Evolutionary conservation across 2,888 invertebrate genomes (phyloP).

Genomic region (Drosophila paranaensis): DNA sequence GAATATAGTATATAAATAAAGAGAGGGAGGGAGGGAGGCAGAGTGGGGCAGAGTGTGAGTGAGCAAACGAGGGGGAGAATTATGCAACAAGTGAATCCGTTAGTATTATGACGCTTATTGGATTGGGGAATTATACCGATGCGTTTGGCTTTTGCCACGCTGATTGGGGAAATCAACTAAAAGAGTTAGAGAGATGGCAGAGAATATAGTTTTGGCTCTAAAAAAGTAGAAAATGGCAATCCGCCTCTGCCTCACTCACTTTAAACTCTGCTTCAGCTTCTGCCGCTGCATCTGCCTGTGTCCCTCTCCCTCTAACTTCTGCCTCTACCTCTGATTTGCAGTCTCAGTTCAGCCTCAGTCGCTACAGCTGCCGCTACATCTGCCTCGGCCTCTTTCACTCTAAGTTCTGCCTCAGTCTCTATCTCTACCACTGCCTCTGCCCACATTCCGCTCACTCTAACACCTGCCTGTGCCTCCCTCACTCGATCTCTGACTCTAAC

Average conservation of each 20-base stretch:
- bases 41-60: background rate
- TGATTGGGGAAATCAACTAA: background rate
- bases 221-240: too few relatives aligned
- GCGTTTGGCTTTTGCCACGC: background rate
- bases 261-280: too few relatives aligned
- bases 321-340: background rate
- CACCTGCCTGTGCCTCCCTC: background rate
- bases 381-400: background rate
- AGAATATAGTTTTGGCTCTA: background rate
- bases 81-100: conserved; percentile 51
- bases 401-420: background rate
- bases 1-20: conserved; percentile 25
- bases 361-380: background rate
- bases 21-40: background rate
- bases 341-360: too few relatives aligned
- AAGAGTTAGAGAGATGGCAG: background rate
- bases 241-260: too few relatives aligned
- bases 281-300: too few relatives aligned
- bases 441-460: background rate
- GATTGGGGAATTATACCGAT: background rate
- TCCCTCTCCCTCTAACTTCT: background rate
- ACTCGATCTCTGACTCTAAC: background rate
- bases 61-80: background rate
- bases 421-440: too few relatives aligned
- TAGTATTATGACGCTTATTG: conserved; percentile 4